Evolutionary conservation across 1,140 invertebrate species (phyloP), one percentile per base, ranked within the genome.

Genomic region (Bursaphelenchus mucronatus): DNA sequence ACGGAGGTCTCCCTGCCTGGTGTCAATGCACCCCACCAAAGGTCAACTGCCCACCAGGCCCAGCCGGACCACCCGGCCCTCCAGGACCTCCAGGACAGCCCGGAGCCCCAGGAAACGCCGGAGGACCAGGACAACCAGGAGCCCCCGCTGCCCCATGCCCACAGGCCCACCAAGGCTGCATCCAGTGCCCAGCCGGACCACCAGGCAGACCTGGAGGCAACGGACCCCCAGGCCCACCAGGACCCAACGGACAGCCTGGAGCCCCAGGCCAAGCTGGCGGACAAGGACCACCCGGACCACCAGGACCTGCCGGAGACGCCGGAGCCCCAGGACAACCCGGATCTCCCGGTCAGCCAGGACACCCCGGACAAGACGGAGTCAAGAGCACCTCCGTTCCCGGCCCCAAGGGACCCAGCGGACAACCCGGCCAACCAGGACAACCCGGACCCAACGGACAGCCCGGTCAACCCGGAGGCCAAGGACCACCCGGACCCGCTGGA

Each of bases 401-500:
- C 1, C 66, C 66, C n/a, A 67, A 67, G 45, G 66, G 66, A 4
- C 66, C 64, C 0, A 11, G 47, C 46, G 67, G 67, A 7, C 64
- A 10, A 40, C 65, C 65, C 9, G 65, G 67, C n/a, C 46, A 55
- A 15, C 51, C 69, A n/a, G 67, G 67, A 54, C 44, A 41, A 10
- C 39, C 40, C 7, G 61, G 63, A 65, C 40, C 19, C 10, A 45
- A 40, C 17, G 64, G 64, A 62, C n/a, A 66, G 64, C 64, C 17
- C 63, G 67, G 67, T 2, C 49, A 49, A 0, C 43, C 53, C 10
- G 67, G 67, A 30, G 49, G 45, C 39, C 0, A 45, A 40, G 67
- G 67, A 15, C 67, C 45, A 52, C 45, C 56, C 7, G 67, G 67
- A 43, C 59, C 55, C 13, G 30, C 68, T 13, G 67, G 67, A 71